Evolutionary conservation across 1,140 invertebrate species (phyloP).

Genomic region (Aphelenchoides besseyi): DNA sequence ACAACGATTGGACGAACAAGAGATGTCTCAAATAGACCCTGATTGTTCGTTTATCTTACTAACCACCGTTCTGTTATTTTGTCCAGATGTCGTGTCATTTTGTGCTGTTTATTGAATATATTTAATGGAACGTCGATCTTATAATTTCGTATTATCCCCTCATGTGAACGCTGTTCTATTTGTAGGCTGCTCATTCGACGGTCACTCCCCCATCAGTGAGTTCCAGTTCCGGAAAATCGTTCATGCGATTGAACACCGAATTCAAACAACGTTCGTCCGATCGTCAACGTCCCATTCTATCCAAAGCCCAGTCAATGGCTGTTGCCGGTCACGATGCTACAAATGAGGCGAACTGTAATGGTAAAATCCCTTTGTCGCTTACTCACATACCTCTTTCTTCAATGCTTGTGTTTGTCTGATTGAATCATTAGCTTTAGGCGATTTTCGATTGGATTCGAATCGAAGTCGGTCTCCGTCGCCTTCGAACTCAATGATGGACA

Average conservation of each 20-base stretch:
- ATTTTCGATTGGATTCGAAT: slow-evolving; percentile 24
- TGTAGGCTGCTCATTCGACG: slow-evolving; percentile 28
- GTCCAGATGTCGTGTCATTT: slow-evolving; percentile 2
- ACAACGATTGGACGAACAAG: neutral
- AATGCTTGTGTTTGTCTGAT: neutral
- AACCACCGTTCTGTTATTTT: neutral
- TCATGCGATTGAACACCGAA: slow-evolving; percentile 48
- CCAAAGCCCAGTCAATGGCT: slow-evolving; percentile 55
- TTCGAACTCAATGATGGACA: slow-evolving; percentile 5
- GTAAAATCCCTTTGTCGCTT: slow-evolving; percentile 13
- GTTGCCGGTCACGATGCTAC: slow-evolving; percentile 2
- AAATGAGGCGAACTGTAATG: slow-evolving; percentile 14
- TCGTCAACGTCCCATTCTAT: slow-evolving; percentile 42
- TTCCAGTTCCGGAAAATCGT: slow-evolving; percentile 29
- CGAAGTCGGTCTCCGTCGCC: slow-evolving; percentile 5
- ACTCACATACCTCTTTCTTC: neutral
- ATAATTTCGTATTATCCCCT: neutral
- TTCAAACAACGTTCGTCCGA: slow-evolving; percentile 44
- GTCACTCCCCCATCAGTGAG: slow-evolving; percentile 24
- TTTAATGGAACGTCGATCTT: neutral
- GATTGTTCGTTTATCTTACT: slow-evolving; percentile 6
- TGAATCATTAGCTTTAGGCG: slow-evolving; percentile 24
- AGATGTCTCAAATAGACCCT: neutral
- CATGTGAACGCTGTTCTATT: neutral
- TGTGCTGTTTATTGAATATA: neutral